A percentile compares a stretch with the other conserved stretches of the same genome.
These are phyloP conservation scores for Scelioninae gen. 1 DNA, from an alignment of 2,888 invertebrate species.

Conservation along the genomic window DNA sequence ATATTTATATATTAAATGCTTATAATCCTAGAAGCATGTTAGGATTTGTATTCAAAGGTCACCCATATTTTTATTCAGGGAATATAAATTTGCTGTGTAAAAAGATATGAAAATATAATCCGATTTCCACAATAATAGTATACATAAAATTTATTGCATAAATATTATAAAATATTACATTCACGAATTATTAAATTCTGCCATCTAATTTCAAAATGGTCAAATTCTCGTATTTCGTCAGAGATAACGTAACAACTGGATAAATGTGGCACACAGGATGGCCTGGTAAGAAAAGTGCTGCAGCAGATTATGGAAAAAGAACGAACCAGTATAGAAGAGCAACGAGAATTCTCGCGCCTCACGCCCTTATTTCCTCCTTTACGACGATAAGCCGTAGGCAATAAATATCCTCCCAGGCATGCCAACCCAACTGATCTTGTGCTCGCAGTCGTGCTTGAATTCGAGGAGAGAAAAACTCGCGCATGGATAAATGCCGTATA, in stretches of 20 bases:
- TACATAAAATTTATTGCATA: not conserved
- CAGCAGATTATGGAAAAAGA: conserved; percentile 57
- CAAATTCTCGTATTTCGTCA: conserved; percentile 42
- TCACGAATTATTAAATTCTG: conserved; percentile 4
- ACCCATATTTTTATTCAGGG: too few species aligned
- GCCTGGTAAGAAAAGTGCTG: conserved; percentile 54
- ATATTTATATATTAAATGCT: too few species aligned
- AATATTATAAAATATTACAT: not conserved
- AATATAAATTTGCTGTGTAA: too few species aligned
- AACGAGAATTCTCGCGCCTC: conserved; percentile 70
- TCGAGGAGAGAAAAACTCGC: conserved; percentile 69
- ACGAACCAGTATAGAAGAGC: conserved; percentile 62
- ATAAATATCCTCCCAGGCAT: conserved; percentile 74
- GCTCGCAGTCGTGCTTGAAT: conserved; percentile 68
- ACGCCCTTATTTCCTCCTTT: conserved; percentile 73
- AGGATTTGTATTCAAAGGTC: too few species aligned
- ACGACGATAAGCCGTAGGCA: conserved; percentile 75
- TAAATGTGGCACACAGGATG: conserved; percentile 48
- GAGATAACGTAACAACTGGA: conserved; percentile 47
- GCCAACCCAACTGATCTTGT: conserved; percentile 71
- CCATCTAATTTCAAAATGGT: conserved; percentile 35
- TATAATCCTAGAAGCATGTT: too few species aligned
- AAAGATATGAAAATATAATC: too few species aligned
- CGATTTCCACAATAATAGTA: too few species aligned
- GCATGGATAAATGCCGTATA: conserved; percentile 70